phyloP scores from a whole-genome alignment of 1,140 invertebrate species.

The Monochamus saltuarius region DNA sequence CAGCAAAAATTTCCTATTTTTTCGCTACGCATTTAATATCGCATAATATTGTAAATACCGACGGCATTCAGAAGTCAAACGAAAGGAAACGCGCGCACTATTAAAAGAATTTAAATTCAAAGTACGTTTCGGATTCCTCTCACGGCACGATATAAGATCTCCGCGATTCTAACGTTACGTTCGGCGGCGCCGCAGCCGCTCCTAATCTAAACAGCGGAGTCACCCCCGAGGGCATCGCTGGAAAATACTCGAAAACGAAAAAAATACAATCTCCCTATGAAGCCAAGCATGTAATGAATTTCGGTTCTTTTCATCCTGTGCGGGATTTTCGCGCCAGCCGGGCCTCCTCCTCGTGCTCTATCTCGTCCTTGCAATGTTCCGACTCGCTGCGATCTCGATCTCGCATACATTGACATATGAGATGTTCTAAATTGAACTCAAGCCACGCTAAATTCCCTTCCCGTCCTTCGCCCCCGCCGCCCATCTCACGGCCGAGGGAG shows the following conservation, averaged over 20 bases:
- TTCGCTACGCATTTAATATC: too few species aligned
- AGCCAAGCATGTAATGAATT: constrained; percentile 48
- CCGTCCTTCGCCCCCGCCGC: not conserved
- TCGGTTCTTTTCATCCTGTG: constrained; percentile 38
- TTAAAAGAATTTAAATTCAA: constrained; percentile 10
- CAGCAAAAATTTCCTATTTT: too few species aligned
- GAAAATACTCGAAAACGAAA: constrained; percentile 41
- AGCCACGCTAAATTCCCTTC: constrained; percentile 21
- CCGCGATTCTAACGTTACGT: constrained; percentile 6
- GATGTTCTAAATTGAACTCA: constrained; percentile 34
- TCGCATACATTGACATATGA: constrained; percentile 40
- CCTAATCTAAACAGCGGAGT: constrained; percentile 15
- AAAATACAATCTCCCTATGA: constrained; percentile 48
- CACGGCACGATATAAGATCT: constrained; percentile 13
- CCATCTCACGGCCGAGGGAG: constrained; percentile 9
- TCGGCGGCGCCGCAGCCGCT: not conserved
- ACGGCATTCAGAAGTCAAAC: not conserved
- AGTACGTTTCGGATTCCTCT: constrained; percentile 1
- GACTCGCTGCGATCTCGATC: constrained; percentile 30
- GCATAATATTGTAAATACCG: too few species aligned
- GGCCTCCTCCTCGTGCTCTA: constrained; percentile 15
- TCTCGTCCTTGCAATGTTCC: constrained; percentile 27
- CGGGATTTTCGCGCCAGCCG: constrained; percentile 27
- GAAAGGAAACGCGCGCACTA: not conserved
- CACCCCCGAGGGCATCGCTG: constrained; percentile 14